Base-by-base conservation (phyloP, 2,113 vertebrate species). In the Meles meles region DNA sequence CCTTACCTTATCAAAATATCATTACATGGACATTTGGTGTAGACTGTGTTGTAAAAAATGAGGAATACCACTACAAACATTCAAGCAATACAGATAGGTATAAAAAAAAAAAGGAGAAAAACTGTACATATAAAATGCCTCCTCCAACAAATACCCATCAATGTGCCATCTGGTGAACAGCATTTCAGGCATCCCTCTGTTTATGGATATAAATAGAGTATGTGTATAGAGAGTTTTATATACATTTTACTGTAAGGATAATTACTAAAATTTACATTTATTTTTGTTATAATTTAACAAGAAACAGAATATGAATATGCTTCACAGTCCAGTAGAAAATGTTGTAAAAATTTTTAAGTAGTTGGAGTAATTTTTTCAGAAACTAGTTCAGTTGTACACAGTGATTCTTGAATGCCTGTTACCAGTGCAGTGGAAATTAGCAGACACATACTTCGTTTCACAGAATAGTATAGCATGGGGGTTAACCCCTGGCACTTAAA, bases 271-370 rank as follows among this genome's bases (percentile, higher is more conserved):
- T 80, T 34, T 49, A 88, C 88, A 71, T 82, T 72, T 61, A 18
- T n/a, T 72, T 92, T 83, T 95, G 37, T 82, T 95, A 34, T 92
- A 82, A 88, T 92, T 80, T 80, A 90, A 82, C 20, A 88, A n/a
- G 49, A 52, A 69, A n/a, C 82, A 23, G 23, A 55, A 52, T 52
- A 52, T 52, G 37, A 65, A 18, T 59, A n/a, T 95, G 74, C 23
- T 65, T 93, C 77, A 76, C 13, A 93, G 44, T 74, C 18, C 20
- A 65, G 18, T 65, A 88, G 69, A 69, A 84, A 92, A 88, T 3
- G 47, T 59, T 69, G 34, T 77, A 23, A 42, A 52, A 39, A 63
- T 3, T 93, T n/a, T 65, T 88, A 44, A 42, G 37, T 88, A 52
- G 14, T 88, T 59, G 55, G 21, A 80, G 27, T 92, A 52, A 71